These are phyloP conservation scores for Eilema depressum DNA, from an alignment of 2,888 invertebrate genomes.

Conservation along the genomic window DNA sequence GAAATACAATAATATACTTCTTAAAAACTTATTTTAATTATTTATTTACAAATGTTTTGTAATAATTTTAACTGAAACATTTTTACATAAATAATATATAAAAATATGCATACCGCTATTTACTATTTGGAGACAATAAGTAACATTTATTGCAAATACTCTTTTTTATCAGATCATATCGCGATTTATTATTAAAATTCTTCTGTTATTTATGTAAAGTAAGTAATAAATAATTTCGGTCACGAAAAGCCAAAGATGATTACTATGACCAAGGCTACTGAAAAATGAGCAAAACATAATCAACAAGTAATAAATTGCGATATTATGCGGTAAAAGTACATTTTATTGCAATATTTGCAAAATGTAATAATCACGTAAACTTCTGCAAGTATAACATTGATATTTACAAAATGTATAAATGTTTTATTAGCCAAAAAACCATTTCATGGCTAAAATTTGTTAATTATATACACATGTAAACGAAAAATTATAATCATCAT, in stretches of 20 bases:
- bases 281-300: neutral
- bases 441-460: neutral
- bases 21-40: constrained; percentile 51
- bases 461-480: neutral
- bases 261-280: neutral
- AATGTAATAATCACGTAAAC: neutral
- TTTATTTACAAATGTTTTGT: constrained; percentile 50
- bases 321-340: neutral
- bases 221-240: neutral
- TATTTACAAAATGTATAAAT: constrained; percentile 7
- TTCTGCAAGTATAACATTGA: neutral
- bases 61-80: constrained; percentile 13
- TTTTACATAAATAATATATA: constrained; percentile 12
- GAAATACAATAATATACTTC: constrained; percentile 49
- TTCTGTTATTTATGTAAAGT: neutral
- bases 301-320: neutral
- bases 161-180: neutral
- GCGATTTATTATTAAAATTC: neutral
- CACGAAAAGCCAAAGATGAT: neutral
- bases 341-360: neutral
- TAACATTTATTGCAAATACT: neutral
- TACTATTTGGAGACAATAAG: constrained; percentile 3
- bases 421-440: neutral
- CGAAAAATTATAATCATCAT: neutral
- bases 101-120: constrained; percentile 2